Conservation (phyloP, 2,113 vertebrate genomes). For the Lota lota region DNA sequence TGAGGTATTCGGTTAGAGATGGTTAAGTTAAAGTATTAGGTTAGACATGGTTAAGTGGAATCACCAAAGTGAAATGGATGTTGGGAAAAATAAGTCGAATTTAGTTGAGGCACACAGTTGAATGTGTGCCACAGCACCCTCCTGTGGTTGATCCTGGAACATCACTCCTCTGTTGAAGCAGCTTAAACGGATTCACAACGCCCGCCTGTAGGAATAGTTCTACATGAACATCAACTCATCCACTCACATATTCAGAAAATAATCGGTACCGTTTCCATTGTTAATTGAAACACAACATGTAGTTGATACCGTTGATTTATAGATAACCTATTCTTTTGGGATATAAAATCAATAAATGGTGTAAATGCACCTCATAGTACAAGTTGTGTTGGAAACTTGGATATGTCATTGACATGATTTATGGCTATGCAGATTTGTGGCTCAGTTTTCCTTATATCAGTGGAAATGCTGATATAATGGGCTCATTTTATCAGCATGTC, state of each 20-base stretch:
- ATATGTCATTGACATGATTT: not conserved
- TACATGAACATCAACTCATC: conserved; percentile 8
- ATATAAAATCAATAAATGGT: no score
- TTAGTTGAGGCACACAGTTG: conserved; percentile 72
- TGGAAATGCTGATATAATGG: conserved; percentile 3
- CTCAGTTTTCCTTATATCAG: not conserved
- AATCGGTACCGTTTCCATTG: not conserved
- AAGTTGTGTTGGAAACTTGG: not conserved
- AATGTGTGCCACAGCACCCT: conserved; percentile 67
- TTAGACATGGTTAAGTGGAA: not conserved
- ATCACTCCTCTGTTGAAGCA: conserved; percentile 48
- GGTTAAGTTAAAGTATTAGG: not conserved
- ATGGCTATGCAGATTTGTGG: not conserved
- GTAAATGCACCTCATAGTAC: no score
- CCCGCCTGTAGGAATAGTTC: conserved; percentile 49
- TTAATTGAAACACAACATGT: no score
- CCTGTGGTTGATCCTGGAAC: conserved; percentile 38
- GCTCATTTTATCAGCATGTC: conserved; percentile 24
- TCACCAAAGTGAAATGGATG: not conserved
- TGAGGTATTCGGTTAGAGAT: not conserved
- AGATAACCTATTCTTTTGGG: no score
- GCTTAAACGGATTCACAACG: conserved; percentile 76
- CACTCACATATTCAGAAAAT: not conserved
- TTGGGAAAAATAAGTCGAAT: not conserved
- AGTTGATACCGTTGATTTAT: no score